A percentile compares a stretch with the other conserved stretches of the same genome.
These are phyloP conservation scores for Leptinotarsa texana DNA, from an alignment of 1,140 invertebrate species.

Conservation along the genomic window DNA sequence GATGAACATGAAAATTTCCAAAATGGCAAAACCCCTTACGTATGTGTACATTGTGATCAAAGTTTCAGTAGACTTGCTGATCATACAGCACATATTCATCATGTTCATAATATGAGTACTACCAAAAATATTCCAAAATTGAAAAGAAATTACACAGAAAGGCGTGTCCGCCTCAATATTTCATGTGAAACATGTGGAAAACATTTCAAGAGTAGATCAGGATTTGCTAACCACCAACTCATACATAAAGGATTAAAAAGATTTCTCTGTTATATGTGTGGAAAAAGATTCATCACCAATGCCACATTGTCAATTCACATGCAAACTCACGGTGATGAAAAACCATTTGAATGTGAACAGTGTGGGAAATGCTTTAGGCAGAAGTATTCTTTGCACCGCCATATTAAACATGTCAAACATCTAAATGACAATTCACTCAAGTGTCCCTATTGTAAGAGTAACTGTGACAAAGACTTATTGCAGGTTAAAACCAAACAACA, in stretches of 20 bases:
- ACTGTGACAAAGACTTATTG: conserved; percentile 61
- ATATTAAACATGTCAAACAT: conserved; percentile 5
- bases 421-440: not conserved
- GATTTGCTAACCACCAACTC: conserved; percentile 38
- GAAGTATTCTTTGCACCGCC: conserved; percentile 17
- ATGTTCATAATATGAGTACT: conserved; percentile 30
- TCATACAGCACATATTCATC: conserved; percentile 38
- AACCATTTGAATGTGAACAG: conserved; percentile 34
- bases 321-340: conserved; percentile 34
- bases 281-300: conserved; percentile 37
- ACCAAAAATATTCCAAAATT: conserved; percentile 20
- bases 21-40: conserved; percentile 48
- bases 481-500: conserved; percentile 79
- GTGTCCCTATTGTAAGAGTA: conserved; percentile 33
- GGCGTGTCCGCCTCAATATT: conserved; percentile 34
- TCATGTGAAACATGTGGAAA: conserved; percentile 37
- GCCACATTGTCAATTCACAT: conserved; percentile 32
- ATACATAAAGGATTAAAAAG: conserved; percentile 38
- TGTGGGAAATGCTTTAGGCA: conserved; percentile 33
- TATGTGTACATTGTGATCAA: conserved; percentile 44
- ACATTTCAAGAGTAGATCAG: conserved; percentile 37
- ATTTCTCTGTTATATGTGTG: conserved; percentile 38
- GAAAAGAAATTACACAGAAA: conserved; percentile 32
- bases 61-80: conserved; percentile 37
- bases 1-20: conserved; percentile 39